Evolutionary conservation across 2,797 vertebrate genomes (phyloP).

Genomic region (Ctenopoma multispine): DNA sequence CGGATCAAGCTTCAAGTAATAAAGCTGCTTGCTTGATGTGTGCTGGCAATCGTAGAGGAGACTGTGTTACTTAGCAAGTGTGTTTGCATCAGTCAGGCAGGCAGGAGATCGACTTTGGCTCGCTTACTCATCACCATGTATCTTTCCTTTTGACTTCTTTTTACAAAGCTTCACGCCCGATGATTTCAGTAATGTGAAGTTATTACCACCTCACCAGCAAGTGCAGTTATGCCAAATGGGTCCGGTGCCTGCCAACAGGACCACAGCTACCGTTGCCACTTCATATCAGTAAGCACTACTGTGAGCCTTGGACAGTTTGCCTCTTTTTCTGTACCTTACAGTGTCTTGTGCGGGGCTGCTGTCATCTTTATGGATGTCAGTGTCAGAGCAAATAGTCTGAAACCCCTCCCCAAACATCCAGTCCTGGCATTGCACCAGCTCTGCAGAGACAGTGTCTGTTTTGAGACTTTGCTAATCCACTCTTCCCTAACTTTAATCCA

Average conservation of each 20-base stretch:
- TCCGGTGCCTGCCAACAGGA: slow-evolving; percentile 40
- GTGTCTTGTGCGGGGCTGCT: slow-evolving; percentile 31
- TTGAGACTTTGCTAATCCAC: slow-evolving; percentile 15
- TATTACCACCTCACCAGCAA: slow-evolving; percentile 52
- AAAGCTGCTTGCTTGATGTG: slow-evolving; percentile 7
- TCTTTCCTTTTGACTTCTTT: slow-evolving; percentile 48
- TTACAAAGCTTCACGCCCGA: slow-evolving; percentile 49
- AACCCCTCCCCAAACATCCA: slow-evolving; percentile 7
- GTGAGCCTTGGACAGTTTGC: slow-evolving; percentile 18
- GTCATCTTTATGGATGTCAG: slow-evolving; percentile 56
- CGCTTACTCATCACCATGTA: slow-evolving; percentile 38
- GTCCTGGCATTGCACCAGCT: slow-evolving; percentile 17
- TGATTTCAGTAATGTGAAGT: slow-evolving; percentile 58
- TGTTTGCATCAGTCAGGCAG: slow-evolving; percentile 36
- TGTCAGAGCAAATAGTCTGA: slow-evolving; percentile 18
- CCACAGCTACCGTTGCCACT: slow-evolving; percentile 19
- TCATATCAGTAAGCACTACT: slow-evolving; percentile 37
- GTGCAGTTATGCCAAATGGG: slow-evolving; percentile 51
- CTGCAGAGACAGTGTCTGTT: slow-evolving; percentile 23
- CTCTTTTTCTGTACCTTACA: slow-evolving; percentile 12
- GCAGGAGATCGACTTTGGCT: slow-evolving; percentile 24
- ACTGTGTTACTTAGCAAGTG: slow-evolving; percentile 34
- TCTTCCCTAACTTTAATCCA: slow-evolving; percentile 25
- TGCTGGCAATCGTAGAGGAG: slow-evolving; percentile 18
- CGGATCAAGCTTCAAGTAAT: slow-evolving; percentile 22